Evolutionary conservation across 2,888 invertebrate species (phyloP), one percentile per base, ranked within the genome.

Genomic region (Tetropium fuscum): DNA sequence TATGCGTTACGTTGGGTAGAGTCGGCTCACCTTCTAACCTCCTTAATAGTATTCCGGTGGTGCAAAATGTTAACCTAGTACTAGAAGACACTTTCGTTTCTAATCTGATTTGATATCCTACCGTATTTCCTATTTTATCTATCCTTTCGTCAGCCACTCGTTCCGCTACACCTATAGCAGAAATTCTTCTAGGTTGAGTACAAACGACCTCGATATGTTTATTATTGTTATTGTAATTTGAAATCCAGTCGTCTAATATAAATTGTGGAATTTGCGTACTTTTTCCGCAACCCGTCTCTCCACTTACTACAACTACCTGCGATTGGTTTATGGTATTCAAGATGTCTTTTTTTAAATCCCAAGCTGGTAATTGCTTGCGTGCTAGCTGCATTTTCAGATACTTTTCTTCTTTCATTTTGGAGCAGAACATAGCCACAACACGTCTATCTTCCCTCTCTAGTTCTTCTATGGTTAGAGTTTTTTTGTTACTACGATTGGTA

Each of bases 181-280:
- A 95, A 73, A 98, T 89, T 70, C 95, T 84, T 38, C 97, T 85
- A 0, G 97, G 97, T 80, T 98, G 97, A 0, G 97, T 96, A 75
- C 96, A 96, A 43, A 97, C 86, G 36, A 98, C 92, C 74, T 95
- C 91, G 2, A 94, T 88, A 60, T 92, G 92, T 6, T 86, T 82
- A 7, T 84, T 81, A 20, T 75, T 68, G 6, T 84, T 83, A 6
- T 84, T 81, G 7, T 85, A 83, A 63, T 88, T 88, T 1, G 84
- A 81, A 47, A 95, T 81, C 89, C 94, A 95, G 60, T 95, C 88
- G 76, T 98, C 97, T 19, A 98, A 79, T 40, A 98, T 88, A 81
- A 93, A 96, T 80, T 98, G 97, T 0, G 97, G 96, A n/a, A 97
- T 90, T 87, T 97, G 91, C 0, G 92, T 92, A 75, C 90, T 91